phyloP scores from a whole-genome alignment of 2,797 vertebrate genomes.

The Parauchenoglanis punctatus region DNA sequence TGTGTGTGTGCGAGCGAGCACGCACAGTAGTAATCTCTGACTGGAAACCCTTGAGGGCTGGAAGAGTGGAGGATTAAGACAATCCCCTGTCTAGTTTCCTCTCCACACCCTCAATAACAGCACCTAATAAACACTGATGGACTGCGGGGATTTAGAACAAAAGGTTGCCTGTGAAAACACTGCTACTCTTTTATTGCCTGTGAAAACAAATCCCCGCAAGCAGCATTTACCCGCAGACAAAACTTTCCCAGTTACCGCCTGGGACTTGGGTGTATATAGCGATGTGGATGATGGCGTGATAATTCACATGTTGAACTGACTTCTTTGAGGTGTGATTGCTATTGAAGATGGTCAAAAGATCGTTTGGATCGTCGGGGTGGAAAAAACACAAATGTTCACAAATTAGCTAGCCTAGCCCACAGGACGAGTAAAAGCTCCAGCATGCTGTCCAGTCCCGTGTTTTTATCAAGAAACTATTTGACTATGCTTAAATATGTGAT shows the following conservation, averaged over 20 bases:
- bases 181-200: constrained; percentile 11
- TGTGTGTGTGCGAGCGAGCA: neutral
- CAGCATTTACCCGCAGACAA: constrained; percentile 25
- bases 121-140: constrained; percentile 45
- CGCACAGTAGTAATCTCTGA: constrained; percentile 7
- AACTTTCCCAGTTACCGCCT: neutral
- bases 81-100: constrained; percentile 39
- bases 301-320: neutral
- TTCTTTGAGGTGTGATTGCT: too few species aligned
- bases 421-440: neutral
- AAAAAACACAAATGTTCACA: neutral
- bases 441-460: neutral
- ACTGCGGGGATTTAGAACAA: constrained; percentile 37
- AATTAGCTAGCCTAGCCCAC: neutral
- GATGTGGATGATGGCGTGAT: neutral
- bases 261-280: neutral
- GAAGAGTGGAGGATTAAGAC: constrained; percentile 24
- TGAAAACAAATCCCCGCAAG: constrained; percentile 14
- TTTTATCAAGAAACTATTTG: neutral
- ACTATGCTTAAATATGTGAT: neutral
- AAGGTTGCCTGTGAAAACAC: constrained; percentile 40
- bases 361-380: neutral
- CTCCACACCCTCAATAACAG: constrained; percentile 37
- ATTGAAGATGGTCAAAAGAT: neutral
- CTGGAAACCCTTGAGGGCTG: constrained; percentile 36